phyloP scores from a whole-genome alignment of 1,140 invertebrate species.

The Hormaphis cornu region DNA sequence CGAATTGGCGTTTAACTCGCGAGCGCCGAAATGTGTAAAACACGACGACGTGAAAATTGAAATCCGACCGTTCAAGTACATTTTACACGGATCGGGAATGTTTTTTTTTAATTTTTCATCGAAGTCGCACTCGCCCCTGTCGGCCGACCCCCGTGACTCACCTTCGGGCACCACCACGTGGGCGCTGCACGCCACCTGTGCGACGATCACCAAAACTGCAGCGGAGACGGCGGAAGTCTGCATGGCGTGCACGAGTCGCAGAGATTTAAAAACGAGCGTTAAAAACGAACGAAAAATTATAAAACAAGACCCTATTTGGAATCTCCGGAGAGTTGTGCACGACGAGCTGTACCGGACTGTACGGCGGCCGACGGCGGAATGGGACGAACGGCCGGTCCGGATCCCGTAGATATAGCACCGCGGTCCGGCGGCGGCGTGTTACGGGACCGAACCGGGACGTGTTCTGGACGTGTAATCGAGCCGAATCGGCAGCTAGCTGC shows the following conservation, averaged over 20 bases:
- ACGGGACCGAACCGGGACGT: background rate
- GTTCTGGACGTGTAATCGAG: slow-evolving; percentile 4
- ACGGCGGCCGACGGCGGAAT: background rate
- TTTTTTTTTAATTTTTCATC: too few species aligned
- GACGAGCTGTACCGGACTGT: background rate
- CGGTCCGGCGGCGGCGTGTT: background rate
- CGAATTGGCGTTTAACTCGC: too few species aligned
- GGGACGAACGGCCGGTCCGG: background rate
- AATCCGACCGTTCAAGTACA: too few species aligned
- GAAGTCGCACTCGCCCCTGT: too few species aligned
- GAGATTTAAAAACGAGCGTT: too few species aligned
- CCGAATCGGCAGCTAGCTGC: background rate
- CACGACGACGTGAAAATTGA: too few species aligned
- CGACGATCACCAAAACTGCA: background rate
- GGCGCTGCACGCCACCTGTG: background rate
- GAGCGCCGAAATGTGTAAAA: too few species aligned
- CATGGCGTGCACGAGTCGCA: too few species aligned
- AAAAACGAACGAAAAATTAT: too few species aligned
- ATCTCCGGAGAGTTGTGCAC: too few species aligned
- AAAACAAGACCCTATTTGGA: too few species aligned
- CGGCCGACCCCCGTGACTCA: background rate
- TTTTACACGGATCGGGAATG: too few species aligned
- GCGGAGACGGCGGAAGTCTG: background rate
- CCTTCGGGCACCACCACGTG: background rate
- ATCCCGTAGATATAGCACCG: background rate